A percentile compares a stretch with the other conserved stretches of the same genome.
These are phyloP conservation scores for Himantopus leucocephalus DNA, from an alignment of 2,113 vertebrate genomes.

Conservation along the genomic window DNA sequence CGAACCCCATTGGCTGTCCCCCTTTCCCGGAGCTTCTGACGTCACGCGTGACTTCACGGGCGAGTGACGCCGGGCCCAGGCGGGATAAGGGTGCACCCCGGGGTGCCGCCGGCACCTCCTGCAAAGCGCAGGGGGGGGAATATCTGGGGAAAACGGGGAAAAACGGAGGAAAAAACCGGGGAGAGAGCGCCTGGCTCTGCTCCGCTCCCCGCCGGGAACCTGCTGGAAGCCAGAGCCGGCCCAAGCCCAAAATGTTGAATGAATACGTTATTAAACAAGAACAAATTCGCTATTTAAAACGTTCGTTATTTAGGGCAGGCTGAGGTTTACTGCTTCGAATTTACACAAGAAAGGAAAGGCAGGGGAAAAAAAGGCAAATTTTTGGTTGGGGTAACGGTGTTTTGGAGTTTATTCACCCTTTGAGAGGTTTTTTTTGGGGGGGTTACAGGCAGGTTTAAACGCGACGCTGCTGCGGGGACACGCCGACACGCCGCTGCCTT, in stretches of 20 bases:
- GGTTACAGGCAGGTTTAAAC: not conserved
- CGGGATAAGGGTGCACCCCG: not conserved
- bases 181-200: fast-evolving
- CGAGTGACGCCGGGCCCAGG: not conserved
- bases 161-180: fast-evolving
- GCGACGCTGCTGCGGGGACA: not conserved
- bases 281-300: fast-evolving
- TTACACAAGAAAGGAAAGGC: not conserved
- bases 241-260: fast-evolving
- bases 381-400: fast-evolving
- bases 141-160: not conserved
- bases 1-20: not conserved
- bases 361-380: not conserved
- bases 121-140: not conserved
- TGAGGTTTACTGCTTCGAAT: fast-evolving
- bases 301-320: fast-evolving
- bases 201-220: not conserved
- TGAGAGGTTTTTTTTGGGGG: not conserved
- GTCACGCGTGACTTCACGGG: not conserved
- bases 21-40: not conserved
- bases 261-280: not conserved
- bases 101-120: not conserved
- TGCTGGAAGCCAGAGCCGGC: not conserved
- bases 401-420: not conserved
- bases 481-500: not conserved